These are phyloP conservation scores for Eumerus sabulonum DNA, from an alignment of 2,888 invertebrate species.

Conservation along the genomic window DNA sequence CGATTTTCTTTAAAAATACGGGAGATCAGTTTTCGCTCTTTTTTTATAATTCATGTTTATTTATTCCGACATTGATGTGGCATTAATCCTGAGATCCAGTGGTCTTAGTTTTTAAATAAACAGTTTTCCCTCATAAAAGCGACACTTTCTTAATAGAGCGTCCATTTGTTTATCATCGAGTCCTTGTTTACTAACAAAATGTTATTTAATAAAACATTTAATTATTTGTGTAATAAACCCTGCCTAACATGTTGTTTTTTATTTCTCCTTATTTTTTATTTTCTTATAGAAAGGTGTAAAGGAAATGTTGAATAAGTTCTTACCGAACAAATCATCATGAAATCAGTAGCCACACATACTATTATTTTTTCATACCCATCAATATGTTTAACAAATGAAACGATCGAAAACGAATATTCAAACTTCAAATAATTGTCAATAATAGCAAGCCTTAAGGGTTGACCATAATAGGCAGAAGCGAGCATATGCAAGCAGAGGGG, in stretches of 20 bases:
- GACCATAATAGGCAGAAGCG: too few relatives aligned
- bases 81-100: too few relatives aligned
- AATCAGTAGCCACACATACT: constrained; percentile 53
- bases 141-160: constrained; percentile 48
- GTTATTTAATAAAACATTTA: constrained; percentile 29
- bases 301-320: constrained; percentile 72
- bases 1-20: too few relatives aligned
- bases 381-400: constrained; percentile 6
- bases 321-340: constrained; percentile 71
- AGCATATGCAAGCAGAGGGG: too few relatives aligned
- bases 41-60: too few relatives aligned
- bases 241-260: constrained; percentile 61
- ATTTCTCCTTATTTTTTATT: constrained; percentile 69
- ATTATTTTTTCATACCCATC: constrained; percentile 34
- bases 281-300: constrained; percentile 72
- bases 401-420: constrained; percentile 3
- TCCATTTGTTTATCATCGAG: constrained; percentile 26
- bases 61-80: too few relatives aligned
- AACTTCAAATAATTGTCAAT: constrained; percentile 23
- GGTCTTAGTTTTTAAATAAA: background rate
- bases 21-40: too few relatives aligned
- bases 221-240: constrained; percentile 32
- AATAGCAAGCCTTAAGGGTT: constrained; percentile 24
- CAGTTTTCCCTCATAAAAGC: constrained; percentile 45
- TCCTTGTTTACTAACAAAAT: constrained; percentile 51